phyloP scores from a whole-genome alignment of 2,888 invertebrate genomes.

The Oscheius myriophilus region DNA sequence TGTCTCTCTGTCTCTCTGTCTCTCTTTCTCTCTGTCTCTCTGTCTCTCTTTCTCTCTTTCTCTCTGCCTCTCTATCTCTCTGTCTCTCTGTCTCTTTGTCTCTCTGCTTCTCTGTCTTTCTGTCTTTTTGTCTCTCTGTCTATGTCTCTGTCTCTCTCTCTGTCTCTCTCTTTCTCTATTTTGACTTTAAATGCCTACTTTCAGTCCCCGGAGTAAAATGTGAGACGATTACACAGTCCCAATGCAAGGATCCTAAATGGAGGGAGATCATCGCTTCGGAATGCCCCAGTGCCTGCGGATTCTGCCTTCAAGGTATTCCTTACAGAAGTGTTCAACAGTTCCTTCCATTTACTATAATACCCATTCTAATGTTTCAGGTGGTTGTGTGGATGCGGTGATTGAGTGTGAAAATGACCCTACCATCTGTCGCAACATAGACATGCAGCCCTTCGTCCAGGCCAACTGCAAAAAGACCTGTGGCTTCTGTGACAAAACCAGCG shows the following conservation, averaged over 20 bases:
- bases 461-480: slow-evolving; percentile 24
- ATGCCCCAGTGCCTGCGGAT: slow-evolving; percentile 42
- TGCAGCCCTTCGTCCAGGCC: slow-evolving; percentile 34
- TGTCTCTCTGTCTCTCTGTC: no score
- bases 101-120: no score
- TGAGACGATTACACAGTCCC: slow-evolving; percentile 33
- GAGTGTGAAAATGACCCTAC: slow-evolving; percentile 40
- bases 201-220: slow-evolving; percentile 11
- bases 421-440: slow-evolving; percentile 37
- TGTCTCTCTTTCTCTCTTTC: no score
- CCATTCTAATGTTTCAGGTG: slow-evolving; percentile 19
- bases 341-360: no score
- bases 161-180: no score
- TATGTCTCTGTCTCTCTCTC: no score
- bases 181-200: no score
- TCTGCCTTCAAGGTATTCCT: slow-evolving; percentile 33
- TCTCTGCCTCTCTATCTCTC: no score
- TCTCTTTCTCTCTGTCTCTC: no score
- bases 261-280: slow-evolving; percentile 39
- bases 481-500: slow-evolving; percentile 7
- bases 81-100: no score
- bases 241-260: slow-evolving; percentile 38
- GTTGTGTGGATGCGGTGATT: slow-evolving; percentile 45
- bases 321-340: no score
- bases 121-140: no score